Evolutionary conservation across 2,113 vertebrate species (phyloP), one percentile per base, ranked within the genome.

Genomic region (Sebastes fasciatus): DNA sequence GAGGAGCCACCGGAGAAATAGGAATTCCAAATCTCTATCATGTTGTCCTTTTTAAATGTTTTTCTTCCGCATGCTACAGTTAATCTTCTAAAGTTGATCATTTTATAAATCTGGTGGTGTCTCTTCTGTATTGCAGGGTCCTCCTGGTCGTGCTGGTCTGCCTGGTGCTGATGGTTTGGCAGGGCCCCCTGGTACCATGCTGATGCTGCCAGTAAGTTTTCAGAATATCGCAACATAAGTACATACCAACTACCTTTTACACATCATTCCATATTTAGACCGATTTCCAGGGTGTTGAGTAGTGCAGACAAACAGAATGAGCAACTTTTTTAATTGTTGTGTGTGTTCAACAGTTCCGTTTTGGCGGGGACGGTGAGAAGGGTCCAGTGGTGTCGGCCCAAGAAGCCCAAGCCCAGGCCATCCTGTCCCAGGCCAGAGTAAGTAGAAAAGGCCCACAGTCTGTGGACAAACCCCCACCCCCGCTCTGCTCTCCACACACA

Each of bases 401-500:
- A 82, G 98, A 99, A 91, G 98, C 98, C 61, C 98, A 99, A 89
- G 98, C 98, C 6, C 98, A 99, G 91, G 98, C 98, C 2, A 99
- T 99, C 87, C 97, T 99, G 48, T 97, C 98, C 80, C 98, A 99
- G 88, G 98, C 98, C 79, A 95, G 98, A 95, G 98, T 99, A 87
- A 97, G 97, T 92, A 63, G n/a, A 82, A 46, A 49, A 48, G 67
- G 42, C 69, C 67, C 74, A 61, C 86, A 51, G 58, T 40, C 49
- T n/a, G 72, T 26, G 9, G 52, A 70, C 58, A 62, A 66, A 45
- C 65, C 60, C 49, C 81, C 42, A 10, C 68, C 52, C 52, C 60
- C 66, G 0, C 46, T 34, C 64, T 6, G 43, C 81, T 65, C 51
- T 54, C 34, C n/a, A 51, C 79, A 77, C 87, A 87, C 86, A 81